Base-by-base conservation (phyloP, 1,140 invertebrate genomes). In the Zaprionus inermis region DNA sequence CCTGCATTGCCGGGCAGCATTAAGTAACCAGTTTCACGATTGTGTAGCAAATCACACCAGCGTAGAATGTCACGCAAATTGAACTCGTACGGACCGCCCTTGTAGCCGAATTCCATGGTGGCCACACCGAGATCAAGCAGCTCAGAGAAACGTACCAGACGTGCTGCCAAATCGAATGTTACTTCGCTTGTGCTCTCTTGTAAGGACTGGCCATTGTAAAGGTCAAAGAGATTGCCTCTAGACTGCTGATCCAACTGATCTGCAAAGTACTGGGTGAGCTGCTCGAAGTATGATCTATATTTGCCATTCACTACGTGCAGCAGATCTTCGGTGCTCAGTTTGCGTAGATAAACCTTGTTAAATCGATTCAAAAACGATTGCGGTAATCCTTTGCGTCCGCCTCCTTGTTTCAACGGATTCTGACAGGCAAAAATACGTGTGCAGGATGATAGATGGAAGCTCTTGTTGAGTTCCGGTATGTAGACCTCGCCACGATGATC, bases 331-430 rank as follows among this genome's bases (percentile, higher is more conserved):
- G 95, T 93, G 0, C 94, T 95, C 55, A 99, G 93, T 14, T 96
- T 94, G 71, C 98, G 96, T 12, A 99, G 94, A 84, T 97, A 99
- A 1, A 99, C 98, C 94, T 99, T 98, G 20, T 97, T 99, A 88
- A 99, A 99, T 83, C 99, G 95, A 93, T 99, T 99, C 0, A 99
- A 93, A 91, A 99, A 99, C 1, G 98, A 99, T 85, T 97, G 95
- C 0, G 99, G 99, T 51, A 99, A 93, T 10, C 98, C 98, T 92
- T 98, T 96, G 76, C 99, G 94, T 1, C 97, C 98, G 2, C 98
- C 98, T 34, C 99, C 99, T 93, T 99, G 97, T 86, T 95, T 95
- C n/a, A 98, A 93, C 1, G 99, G 99, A 94, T 99, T 99, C 93
- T 99, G 99, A 92, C 98, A 99, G 11, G 96, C 99, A 93, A 99